A percentile compares a stretch with the other conserved stretches of the same genome.
Conservation (phyloP, 2,797 vertebrate species). For the Aldrovandia affinis region DNA sequence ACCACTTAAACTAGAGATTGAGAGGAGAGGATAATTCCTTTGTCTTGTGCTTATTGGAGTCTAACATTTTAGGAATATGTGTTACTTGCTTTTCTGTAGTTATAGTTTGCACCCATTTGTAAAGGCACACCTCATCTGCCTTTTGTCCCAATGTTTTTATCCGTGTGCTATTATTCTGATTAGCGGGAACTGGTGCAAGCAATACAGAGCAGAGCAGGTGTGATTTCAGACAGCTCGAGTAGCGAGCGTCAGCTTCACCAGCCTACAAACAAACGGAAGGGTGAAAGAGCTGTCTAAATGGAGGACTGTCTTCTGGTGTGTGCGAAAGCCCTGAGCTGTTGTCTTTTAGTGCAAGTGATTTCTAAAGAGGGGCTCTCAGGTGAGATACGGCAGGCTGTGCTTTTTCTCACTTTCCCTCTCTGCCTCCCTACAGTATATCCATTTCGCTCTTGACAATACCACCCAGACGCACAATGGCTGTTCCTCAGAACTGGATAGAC, state of each 20-base stretch:
- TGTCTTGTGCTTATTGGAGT: neutral
- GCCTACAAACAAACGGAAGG: slow-evolving; percentile 31
- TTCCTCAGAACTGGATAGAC: slow-evolving; percentile 11
- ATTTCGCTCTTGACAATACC: slow-evolving; percentile 13
- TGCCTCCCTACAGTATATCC: neutral
- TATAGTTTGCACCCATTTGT: neutral
- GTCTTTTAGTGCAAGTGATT: slow-evolving; percentile 53
- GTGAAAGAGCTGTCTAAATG: slow-evolving; percentile 51
- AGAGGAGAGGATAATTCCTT: neutral
- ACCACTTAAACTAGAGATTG: neutral
- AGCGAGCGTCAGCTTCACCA: neutral
- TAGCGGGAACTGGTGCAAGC: neutral
- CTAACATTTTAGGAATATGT: neutral
- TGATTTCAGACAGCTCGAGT: slow-evolving; percentile 14
- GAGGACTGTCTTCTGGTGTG: slow-evolving; percentile 45
- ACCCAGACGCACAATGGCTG: slow-evolving; percentile 8
- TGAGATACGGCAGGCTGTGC: slow-evolving; percentile 43
- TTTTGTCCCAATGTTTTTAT: neutral
- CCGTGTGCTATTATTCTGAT: neutral
- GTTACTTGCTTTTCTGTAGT: neutral
- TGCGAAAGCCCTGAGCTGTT: slow-evolving; percentile 61
- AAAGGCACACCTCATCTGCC: neutral
- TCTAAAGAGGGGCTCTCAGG: slow-evolving; percentile 58
- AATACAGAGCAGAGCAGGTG: neutral
- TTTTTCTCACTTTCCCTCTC: slow-evolving; percentile 13